Conservation (phyloP, 53 echinoderm and acorn worm genomes). For the Glandiceps talaboti region DNA sequence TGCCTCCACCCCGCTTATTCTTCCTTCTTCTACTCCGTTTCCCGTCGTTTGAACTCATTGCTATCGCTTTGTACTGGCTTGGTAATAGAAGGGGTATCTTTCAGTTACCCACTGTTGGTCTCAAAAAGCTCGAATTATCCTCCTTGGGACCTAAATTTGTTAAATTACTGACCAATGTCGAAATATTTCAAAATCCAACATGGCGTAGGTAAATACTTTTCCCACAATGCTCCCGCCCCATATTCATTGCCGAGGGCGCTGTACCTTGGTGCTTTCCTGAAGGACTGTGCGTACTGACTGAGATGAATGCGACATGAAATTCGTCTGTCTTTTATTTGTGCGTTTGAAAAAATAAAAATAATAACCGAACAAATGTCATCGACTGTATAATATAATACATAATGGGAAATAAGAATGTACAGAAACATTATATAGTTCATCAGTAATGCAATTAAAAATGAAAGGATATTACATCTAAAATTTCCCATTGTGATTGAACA, state of each 20-base stretch:
- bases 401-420: no score
- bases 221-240: background rate
- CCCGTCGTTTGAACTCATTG: slow-evolving; percentile 89
- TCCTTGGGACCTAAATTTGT: background rate
- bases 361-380: no score
- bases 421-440: no score
- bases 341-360: no score
- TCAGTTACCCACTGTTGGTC: background rate
- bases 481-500: no score
- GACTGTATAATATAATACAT: no score
- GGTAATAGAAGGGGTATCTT: background rate
- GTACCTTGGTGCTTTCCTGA: background rate
- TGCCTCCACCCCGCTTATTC: slow-evolving; percentile 90
- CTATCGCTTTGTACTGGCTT: background rate
- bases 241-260: background rate
- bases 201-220: background rate
- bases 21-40: slow-evolving; percentile 82
- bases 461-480: no score
- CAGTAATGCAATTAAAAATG: no score
- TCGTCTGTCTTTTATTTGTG: no score
- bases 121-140: background rate
- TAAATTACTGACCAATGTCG: background rate
- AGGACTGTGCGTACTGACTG: no score
- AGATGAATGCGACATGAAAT: no score
- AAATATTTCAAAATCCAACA: background rate